These are phyloP conservation scores for Mugil cephalus DNA, from an alignment of 2,113 vertebrate genomes.

Conservation along the genomic window DNA sequence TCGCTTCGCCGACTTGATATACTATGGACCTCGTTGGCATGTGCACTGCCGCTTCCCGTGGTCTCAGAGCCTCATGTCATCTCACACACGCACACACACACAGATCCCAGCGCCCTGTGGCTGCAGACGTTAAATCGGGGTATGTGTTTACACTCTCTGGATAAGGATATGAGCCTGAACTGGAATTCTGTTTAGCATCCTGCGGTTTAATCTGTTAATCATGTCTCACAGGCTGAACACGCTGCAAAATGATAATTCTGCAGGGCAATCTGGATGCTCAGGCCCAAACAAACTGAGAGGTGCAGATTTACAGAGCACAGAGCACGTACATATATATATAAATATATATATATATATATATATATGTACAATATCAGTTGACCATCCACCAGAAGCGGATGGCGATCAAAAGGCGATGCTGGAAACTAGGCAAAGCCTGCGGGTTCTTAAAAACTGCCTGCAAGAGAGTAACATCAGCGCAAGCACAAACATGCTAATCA, in stretches of 20 bases:
- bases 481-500: slow-evolving; percentile 82
- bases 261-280: slow-evolving; percentile 32
- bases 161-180: slow-evolving; percentile 68
- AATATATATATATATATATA: not conserved
- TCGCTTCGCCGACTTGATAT: slow-evolving; percentile 59
- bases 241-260: slow-evolving; percentile 36
- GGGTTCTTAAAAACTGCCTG: slow-evolving; percentile 35
- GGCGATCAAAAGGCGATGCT: slow-evolving; percentile 17
- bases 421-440: slow-evolving; percentile 30
- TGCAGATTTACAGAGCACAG: slow-evolving; percentile 24
- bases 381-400: slow-evolving; percentile 3
- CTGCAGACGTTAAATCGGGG: slow-evolving; percentile 56
- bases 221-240: slow-evolving; percentile 47
- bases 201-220: slow-evolving; percentile 71
- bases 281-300: slow-evolving; percentile 49
- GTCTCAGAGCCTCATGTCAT: slow-evolving; percentile 51
- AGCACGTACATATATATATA: not conserved
- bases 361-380: not conserved
- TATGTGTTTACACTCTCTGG: slow-evolving; percentile 73
- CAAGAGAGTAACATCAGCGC: slow-evolving; percentile 67
- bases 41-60: slow-evolving; percentile 49
- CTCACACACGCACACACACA: slow-evolving; percentile 30
- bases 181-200: slow-evolving; percentile 71
- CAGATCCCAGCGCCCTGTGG: slow-evolving; percentile 41
- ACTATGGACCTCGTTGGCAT: slow-evolving; percentile 58